Conservation (phyloP, 2,888 invertebrate genomes). For the Hypomecis atomaria region DNA sequence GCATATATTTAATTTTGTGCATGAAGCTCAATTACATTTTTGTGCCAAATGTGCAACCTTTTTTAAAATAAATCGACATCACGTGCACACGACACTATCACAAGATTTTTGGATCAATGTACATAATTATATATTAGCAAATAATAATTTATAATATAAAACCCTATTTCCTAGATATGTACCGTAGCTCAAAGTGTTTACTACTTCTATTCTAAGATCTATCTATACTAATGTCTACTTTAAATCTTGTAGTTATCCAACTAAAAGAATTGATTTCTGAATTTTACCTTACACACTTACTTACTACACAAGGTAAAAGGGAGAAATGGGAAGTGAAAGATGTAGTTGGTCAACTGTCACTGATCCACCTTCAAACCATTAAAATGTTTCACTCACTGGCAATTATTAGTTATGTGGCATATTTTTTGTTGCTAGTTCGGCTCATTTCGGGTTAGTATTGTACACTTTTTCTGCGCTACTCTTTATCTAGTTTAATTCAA, state of each 20-base stretch:
- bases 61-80: conserved; percentile 42
- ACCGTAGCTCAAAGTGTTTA: conserved; percentile 77
- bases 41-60: conserved; percentile 68
- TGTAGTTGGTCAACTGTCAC: no score
- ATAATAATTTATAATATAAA: conserved; percentile 55
- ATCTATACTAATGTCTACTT: conserved; percentile 64
- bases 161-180: conserved; percentile 67
- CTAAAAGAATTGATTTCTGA: conserved; percentile 43
- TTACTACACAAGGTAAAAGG: no score
- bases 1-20: conserved; percentile 58
- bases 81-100: conserved; percentile 56
- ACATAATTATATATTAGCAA: conserved; percentile 74
- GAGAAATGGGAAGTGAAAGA: no score
- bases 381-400: no score
- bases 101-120: conserved; percentile 77
- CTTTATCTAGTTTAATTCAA: no score
- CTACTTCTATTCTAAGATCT: conserved; percentile 65
- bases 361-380: no score
- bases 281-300: no score
- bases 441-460: no score
- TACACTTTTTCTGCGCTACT: no score
- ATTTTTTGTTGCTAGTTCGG: no score
- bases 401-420: no score
- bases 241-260: conserved; percentile 58
- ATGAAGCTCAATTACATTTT: conserved; percentile 66